phyloP scores from a whole-genome alignment of 30 jellyfish, hydroid and myxozoan species.

The Rhopilema esculentum region DNA sequence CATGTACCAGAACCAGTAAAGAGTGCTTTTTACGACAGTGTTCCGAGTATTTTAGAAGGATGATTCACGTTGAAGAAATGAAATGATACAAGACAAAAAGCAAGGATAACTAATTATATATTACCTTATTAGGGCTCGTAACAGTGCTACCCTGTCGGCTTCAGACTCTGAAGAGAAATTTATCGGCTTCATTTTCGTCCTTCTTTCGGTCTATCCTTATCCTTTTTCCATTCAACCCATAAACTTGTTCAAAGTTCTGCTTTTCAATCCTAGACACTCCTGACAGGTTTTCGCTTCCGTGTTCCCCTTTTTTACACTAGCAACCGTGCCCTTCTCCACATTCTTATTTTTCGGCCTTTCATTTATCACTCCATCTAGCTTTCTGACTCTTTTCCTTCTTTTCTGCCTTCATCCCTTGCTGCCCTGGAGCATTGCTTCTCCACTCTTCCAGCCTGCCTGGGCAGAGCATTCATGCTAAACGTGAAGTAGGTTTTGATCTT shows the following conservation, averaged over 20 bases:
- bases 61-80: too few species aligned
- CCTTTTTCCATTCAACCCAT: constrained; percentile 1
- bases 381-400: background rate
- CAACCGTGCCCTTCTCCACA: constrained; percentile 49
- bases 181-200: constrained; percentile 19
- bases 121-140: constrained; percentile 64
- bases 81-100: background rate
- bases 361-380: background rate
- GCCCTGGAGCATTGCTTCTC: background rate
- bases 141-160: constrained; percentile 45
- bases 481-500: constrained; percentile 25
- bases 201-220: too few species aligned
- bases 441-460: constrained; percentile 53
- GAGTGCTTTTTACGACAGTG: too few species aligned
- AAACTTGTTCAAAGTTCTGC: constrained; percentile 27
- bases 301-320: constrained; percentile 45
- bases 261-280: constrained; percentile 35
- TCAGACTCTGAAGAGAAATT: constrained; percentile 30
- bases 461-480: constrained; percentile 68
- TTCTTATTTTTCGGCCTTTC: constrained; percentile 30
- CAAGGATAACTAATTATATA: background rate
- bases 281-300: constrained; percentile 13
- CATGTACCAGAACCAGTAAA: too few species aligned
- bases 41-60: too few species aligned
- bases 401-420: background rate